These are phyloP conservation scores for Patella caerulea DNA, from an alignment of 2,888 invertebrate species.

Conservation along the genomic window DNA sequence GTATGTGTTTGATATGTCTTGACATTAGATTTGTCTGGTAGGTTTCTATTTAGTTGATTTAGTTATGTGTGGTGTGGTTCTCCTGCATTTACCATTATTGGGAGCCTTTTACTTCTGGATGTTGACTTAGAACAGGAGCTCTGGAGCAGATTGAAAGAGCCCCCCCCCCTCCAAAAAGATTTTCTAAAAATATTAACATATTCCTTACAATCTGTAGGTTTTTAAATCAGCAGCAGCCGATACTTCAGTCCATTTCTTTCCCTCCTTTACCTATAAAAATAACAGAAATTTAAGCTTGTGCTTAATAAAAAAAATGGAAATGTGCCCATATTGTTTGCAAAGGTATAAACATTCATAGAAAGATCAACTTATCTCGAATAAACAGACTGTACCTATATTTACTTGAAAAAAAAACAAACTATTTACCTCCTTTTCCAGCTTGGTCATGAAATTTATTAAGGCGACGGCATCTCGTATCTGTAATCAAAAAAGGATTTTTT, in stretches of 20 bases:
- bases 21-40: no score
- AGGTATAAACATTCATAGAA: no score
- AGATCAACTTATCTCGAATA: no score
- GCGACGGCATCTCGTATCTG: slow-evolving; percentile 78
- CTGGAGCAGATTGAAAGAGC: background rate
- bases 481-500: slow-evolving; percentile 21
- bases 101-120: no score
- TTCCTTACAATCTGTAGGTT: slow-evolving; percentile 44
- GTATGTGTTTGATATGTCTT: no score
- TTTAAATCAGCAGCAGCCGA: slow-evolving; percentile 46
- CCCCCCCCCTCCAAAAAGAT: background rate
- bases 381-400: no score
- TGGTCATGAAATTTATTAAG: slow-evolving; percentile 77
- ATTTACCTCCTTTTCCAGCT: slow-evolving; percentile 78
- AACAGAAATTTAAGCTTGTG: slow-evolving; percentile 7
- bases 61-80: no score
- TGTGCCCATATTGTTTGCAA: background rate
- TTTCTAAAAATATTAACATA: background rate
- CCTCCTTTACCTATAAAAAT: slow-evolving; percentile 38
- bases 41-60: no score
- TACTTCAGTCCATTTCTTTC: slow-evolving; percentile 51
- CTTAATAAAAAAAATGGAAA: background rate
- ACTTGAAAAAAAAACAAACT: background rate
- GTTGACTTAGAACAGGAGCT: no score
- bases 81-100: no score